phyloP scores from a whole-genome alignment of 2,888 invertebrate genomes.

The Himalopsyche tibetana region DNA sequence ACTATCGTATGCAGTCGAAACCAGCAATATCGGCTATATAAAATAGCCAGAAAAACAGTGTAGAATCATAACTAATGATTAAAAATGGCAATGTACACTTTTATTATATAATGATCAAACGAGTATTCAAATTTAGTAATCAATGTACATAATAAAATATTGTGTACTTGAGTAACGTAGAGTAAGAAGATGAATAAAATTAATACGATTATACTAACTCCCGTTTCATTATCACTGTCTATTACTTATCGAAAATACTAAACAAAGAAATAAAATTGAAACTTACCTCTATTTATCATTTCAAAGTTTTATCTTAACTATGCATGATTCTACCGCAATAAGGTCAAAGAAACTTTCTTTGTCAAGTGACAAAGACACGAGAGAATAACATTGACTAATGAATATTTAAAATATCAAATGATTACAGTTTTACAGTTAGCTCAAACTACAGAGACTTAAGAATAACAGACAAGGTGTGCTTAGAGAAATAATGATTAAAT shows the following conservation, averaged over 20 bases:
- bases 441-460: not conserved
- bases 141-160: too few species aligned
- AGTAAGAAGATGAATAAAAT: too few species aligned
- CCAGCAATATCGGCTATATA: too few species aligned
- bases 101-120: too few species aligned
- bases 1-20: too few species aligned
- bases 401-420: slow-evolving; percentile 1
- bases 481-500: not conserved
- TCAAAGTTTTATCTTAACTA: not conserved
- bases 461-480: not conserved
- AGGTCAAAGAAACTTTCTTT: slow-evolving; percentile 8
- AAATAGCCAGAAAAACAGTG: too few species aligned
- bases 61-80: too few species aligned
- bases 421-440: slow-evolving; percentile 6
- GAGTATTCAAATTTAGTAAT: too few species aligned
- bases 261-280: not conserved
- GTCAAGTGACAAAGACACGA: not conserved
- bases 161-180: too few species aligned
- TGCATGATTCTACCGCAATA: not conserved
- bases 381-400: not conserved
- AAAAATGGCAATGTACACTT: too few species aligned
- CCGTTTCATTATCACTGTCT: not conserved
- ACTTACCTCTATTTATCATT: not conserved
- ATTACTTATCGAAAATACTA: not conserved
- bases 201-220: too few species aligned